A percentile compares a stretch with the other conserved stretches of the same genome.
Evolutionary conservation across 2,797 vertebrate species (phyloP).

Genomic region (Acanthurus tractus): DNA sequence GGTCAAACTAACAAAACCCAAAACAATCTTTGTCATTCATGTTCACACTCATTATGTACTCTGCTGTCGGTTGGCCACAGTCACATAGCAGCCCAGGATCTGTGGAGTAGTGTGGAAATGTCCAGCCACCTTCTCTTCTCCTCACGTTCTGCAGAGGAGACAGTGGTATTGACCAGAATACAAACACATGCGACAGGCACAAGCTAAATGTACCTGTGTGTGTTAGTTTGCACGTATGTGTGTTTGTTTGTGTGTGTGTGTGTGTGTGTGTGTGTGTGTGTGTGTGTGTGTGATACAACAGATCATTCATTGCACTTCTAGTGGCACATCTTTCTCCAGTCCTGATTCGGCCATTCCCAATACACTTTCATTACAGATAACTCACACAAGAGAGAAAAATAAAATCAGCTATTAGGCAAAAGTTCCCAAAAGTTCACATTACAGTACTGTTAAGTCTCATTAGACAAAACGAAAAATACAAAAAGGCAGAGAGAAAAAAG

Average conservation of each 20-base stretch:
- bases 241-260: constrained; percentile 18
- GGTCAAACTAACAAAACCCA: constrained; percentile 47
- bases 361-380: constrained; percentile 71
- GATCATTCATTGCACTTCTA: constrained; percentile 74
- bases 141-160: constrained; percentile 45
- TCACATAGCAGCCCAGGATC: constrained; percentile 63
- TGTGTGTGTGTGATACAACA: constrained; percentile 33
- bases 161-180: constrained; percentile 63
- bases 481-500: constrained; percentile 78
- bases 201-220: constrained; percentile 38
- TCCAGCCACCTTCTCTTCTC: constrained; percentile 40
- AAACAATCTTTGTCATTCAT: constrained; percentile 24
- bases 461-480: constrained; percentile 77
- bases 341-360: constrained; percentile 53
- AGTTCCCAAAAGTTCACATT: constrained; percentile 85
- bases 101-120: constrained; percentile 69
- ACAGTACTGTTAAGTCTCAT: constrained; percentile 86
- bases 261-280: constrained; percentile 13
- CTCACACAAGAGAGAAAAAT: constrained; percentile 72
- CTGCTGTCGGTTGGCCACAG: constrained; percentile 35
- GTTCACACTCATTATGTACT: constrained; percentile 33
- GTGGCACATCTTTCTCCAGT: constrained; percentile 67
- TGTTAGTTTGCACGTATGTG: constrained; percentile 11
- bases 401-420: constrained; percentile 76
- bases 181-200: constrained; percentile 53